Conservation (phyloP, 1,140 invertebrate genomes). For the Papilio glaucus region DNA sequence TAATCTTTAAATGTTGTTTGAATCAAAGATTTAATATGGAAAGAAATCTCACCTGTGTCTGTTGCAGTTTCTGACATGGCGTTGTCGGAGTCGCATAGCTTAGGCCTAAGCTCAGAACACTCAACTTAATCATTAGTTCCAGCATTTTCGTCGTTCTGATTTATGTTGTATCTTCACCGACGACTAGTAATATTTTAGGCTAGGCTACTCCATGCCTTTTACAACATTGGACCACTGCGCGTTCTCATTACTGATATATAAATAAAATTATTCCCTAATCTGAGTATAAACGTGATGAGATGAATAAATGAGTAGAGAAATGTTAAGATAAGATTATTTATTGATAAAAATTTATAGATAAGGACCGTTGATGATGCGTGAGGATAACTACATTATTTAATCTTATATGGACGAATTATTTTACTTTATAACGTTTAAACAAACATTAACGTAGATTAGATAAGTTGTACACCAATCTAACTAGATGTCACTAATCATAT, state of each 20-base stretch:
- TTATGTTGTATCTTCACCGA: too few species aligned
- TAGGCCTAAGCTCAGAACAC: conserved; percentile 47
- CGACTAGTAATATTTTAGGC: not conserved
- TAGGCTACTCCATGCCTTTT: conserved; percentile 30
- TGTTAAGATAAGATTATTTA: conserved; percentile 32
- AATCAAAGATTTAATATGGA: not conserved
- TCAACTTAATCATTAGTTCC: conserved; percentile 47
- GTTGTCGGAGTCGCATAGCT: conserved; percentile 51
- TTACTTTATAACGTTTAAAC: not conserved
- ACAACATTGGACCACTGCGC: conserved; percentile 29
- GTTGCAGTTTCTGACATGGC: conserved; percentile 59
- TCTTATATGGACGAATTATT: not conserved
- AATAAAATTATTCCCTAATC: conserved; percentile 40
- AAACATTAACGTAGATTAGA: too few species aligned
- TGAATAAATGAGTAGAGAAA: not conserved
- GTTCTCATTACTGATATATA: conserved; percentile 49
- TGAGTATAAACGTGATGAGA: conserved; percentile 41
- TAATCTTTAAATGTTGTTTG: too few species aligned
- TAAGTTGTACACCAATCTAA: too few species aligned
- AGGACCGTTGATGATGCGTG: conserved; percentile 39
- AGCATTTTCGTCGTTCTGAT: conserved; percentile 47
- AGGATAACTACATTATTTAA: conserved; percentile 33
- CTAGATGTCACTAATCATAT: too few species aligned
- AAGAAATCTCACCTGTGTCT: conserved; percentile 61
- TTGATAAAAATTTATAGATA: conserved; percentile 43